Percentiles rank a stretch among this genome's conserved stretches.
Conservation (phyloP, 2,113 vertebrate genomes). For the Percina caprodes region DNA sequence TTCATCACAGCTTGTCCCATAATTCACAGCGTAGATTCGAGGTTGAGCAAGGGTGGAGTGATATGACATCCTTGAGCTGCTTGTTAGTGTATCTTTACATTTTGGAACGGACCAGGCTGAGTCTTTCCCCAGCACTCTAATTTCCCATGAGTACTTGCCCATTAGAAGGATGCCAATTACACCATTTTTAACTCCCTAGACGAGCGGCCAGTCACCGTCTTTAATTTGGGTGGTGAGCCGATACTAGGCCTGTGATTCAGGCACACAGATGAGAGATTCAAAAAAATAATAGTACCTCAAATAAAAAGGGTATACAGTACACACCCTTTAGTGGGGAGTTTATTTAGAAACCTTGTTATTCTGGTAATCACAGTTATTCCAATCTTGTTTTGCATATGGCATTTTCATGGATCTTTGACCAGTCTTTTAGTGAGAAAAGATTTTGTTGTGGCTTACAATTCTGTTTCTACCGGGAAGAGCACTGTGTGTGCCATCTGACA, state of each 20-base stretch:
- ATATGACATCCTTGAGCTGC: constrained; percentile 39
- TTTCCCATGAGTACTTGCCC: constrained; percentile 72
- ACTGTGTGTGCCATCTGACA: constrained; percentile 1
- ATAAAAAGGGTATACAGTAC: constrained; percentile 15
- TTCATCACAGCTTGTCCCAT: neutral
- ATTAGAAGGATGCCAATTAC: constrained; percentile 82
- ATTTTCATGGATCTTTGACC: constrained; percentile 2
- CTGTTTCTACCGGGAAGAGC: constrained; percentile 29
- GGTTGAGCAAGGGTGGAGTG: constrained; percentile 3
- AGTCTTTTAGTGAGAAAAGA: neutral
- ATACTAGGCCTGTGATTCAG: constrained; percentile 61
- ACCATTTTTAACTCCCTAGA: constrained; percentile 74
- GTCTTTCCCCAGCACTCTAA: constrained; percentile 63
- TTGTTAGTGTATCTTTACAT: constrained; percentile 34
- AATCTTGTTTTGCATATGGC: neutral
- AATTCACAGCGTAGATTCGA: constrained; percentile 1
- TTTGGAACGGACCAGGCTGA: constrained; percentile 35
- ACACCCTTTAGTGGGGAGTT: constrained; percentile 38
- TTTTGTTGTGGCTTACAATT: constrained; percentile 22
- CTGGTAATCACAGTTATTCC: constrained; percentile 30
- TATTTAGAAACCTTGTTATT: constrained; percentile 15
- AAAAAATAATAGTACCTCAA: constrained; percentile 10
- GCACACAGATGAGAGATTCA: constrained; percentile 9
- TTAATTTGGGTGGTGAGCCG: constrained; percentile 73
- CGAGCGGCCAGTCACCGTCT: constrained; percentile 65